Base-by-base conservation (phyloP, 2,113 vertebrate species). In the Asarcornis scutulata region DNA sequence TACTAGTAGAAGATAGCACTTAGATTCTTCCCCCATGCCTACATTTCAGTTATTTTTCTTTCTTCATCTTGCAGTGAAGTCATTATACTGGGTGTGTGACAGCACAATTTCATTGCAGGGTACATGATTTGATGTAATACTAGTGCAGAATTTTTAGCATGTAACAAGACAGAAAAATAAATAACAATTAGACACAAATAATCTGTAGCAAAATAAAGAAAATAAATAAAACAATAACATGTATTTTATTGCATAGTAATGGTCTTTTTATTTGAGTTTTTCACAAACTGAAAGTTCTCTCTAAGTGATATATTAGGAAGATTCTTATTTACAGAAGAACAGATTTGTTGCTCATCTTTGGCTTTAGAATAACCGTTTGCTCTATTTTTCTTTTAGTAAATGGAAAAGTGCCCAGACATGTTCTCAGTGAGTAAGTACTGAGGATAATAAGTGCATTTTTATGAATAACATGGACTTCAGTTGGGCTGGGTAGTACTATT, bases 271-370 rank as follows among this genome's bases (percentile, higher is more conserved):
- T 79, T 69, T 77, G 26, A 71, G 26, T 83, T 93, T 95, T 79
- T 21, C 58, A 66, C 22, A 42, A 85, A 73, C 62, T 68, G 34
- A 64, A 82, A 53, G 78, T 88, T 17, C 18, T 76, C 27, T 80
- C 4, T 78, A 85, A 82, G 31, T 62, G 34, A 34, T 5, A 0
- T 59, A 63, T 89, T 89, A 69, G 50, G 34, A 92, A 58, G 25
- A 29, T n/a, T 69, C 86, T 68, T 96, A 52, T 92, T 96, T 92
- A 84, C 38, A 56, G 27, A 88, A 68, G 18, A 53, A 63, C 12
- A 22, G 59, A 67, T 72, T 74, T 86, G 15, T 88, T 89, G 32
- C 38, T 89, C 4, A 5, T 84, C 77, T 87, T 79, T 66, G 74
- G 16, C 53, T 94, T 60, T 59, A 82, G 62, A 76, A 72, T 56